Evolutionary conservation across 2,888 invertebrate species (phyloP), one percentile per base, ranked within the genome.

Genomic region (Syritta pipiens): DNA sequence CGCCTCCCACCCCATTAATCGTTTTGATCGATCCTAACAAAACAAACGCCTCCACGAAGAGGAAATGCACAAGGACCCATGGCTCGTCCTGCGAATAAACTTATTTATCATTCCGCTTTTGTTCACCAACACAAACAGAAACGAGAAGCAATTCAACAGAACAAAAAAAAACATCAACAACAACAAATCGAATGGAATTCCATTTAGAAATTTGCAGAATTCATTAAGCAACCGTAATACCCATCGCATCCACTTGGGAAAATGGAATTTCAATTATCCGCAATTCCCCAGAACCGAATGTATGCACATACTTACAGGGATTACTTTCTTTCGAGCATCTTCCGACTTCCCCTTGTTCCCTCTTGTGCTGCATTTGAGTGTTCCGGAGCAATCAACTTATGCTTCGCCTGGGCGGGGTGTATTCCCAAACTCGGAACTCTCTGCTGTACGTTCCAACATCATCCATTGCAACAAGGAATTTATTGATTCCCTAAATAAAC

Each of bases 401-500:
- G 19, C 24, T 40, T n/a, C 24, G 2, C 53, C 10, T 24, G 22
- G 10, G 6, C 6, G 6, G 7, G 4, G 2, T 0, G 4, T 4
- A 6, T 26, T 17, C 7, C 7, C 40, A 28, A 4, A n/a, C n/a
- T n/a, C n/a, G n/a, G n/a, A n/a, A n/a, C n/a, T n/a, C n/a, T n/a
- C n/a, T n/a, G n/a, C n/a, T n/a, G n/a, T n/a, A n/a, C n/a, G 12
- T 10, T 4, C 28, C 28, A 4, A n/a, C 46, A 9, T 3, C 7
- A n/a, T 28, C 6, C 28, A 22, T 22, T 40, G 37, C 30, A 62
- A 28, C 28, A 28, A 53, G 49, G 32, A 62, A 48, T 63, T 71
- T 63, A 71, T 63, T 48, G 71, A 71, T 62, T 32, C 10, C 24
- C 44, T 53, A 48, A 71, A 55, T 55, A 48, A 46, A 46, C 28